Conservation (phyloP, 2,113 vertebrate genomes). For the Athene noctua region DNA sequence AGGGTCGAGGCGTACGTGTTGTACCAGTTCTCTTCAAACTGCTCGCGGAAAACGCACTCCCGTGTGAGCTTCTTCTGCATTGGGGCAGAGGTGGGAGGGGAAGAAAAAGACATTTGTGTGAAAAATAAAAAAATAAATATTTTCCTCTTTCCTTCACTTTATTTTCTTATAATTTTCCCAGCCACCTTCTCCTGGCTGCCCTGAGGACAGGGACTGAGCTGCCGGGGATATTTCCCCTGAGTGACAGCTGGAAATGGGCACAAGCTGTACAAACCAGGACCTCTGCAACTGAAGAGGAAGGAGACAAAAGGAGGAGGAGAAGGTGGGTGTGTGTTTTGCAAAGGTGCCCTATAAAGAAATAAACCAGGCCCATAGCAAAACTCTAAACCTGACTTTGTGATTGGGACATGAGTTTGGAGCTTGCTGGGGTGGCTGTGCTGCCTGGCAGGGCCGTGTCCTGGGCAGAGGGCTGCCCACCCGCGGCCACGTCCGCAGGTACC, state of each 20-base stretch:
- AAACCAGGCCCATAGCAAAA: not conserved
- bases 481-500: not conserved
- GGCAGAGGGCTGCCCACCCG: not conserved
- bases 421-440: not conserved
- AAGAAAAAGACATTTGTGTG: constrained; percentile 7
- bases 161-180: not conserved
- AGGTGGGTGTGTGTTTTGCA: not conserved
- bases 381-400: not conserved
- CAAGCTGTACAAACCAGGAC: not conserved
- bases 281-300: not conserved
- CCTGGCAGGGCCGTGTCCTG: not conserved
- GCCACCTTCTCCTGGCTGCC: not conserved
- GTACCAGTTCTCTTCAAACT: constrained; percentile 99
- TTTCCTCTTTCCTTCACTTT: not conserved
- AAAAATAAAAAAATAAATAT: not conserved
- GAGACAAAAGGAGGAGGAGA: not conserved
- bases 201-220: not conserved
- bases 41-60: constrained; percentile 97
- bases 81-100: not conserved
- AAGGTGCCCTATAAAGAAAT: not conserved
- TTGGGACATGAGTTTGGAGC: not conserved
- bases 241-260: not conserved
- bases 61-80: constrained; percentile 93
- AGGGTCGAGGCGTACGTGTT: constrained; percentile 97
- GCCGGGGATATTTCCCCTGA: not conserved